Conservation (phyloP, 2,797 vertebrate genomes). For the Falco concolor region DNA sequence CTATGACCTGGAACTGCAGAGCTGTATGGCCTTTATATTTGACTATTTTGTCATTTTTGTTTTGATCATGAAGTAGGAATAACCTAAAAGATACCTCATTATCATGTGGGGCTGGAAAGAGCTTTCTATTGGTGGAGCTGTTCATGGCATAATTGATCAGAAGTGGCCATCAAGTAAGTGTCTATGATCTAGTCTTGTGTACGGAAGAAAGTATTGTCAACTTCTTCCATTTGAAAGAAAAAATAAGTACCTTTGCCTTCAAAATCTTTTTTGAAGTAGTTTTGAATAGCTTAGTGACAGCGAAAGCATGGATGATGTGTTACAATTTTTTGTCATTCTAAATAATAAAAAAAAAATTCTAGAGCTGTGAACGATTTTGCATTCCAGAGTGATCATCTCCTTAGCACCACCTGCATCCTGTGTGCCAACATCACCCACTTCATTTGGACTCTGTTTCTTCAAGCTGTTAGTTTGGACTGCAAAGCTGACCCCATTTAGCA, state of each 20-base stretch:
- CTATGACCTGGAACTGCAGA: neutral
- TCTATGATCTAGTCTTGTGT: neutral
- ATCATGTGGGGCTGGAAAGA: neutral
- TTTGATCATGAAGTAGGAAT: neutral
- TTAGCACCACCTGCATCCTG: neutral
- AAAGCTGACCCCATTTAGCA: neutral
- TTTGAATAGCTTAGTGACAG: neutral
- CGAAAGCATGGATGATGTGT: conserved; percentile 9
- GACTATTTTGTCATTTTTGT: neutral
- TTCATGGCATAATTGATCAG: neutral
- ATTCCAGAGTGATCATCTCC: conserved; percentile 7
- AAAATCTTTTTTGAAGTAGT: neutral
- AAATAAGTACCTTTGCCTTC: neutral
- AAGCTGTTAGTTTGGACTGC: neutral
- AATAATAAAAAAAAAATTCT: neutral
- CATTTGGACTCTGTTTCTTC: neutral
- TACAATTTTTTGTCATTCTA: conserved; percentile 45
- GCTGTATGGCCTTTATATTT: neutral
- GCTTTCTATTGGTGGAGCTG: neutral
- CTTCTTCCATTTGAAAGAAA: neutral
- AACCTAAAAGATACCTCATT: neutral
- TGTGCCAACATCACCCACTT: neutral
- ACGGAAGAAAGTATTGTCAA: neutral
- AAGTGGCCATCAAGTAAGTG: neutral
- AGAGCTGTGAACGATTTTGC: conserved; percentile 2